Evolutionary conservation across 1,140 invertebrate genomes (phyloP).

Genomic region (Drosophila melanogaster): DNA sequence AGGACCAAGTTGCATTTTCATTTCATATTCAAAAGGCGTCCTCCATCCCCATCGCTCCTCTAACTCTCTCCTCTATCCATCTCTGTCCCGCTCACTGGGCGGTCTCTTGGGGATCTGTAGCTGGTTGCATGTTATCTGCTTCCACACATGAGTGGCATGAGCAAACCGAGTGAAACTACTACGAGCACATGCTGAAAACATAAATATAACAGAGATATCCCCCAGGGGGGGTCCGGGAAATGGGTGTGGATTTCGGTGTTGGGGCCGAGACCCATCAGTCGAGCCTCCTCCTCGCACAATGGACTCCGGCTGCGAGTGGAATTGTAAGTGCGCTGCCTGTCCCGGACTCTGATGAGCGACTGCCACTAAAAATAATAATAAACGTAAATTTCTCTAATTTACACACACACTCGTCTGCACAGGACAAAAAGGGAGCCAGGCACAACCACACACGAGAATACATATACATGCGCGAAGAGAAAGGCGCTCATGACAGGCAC

Average conservation of each 20-base stretch:
- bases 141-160: constrained; percentile 48
- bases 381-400: constrained; percentile 82
- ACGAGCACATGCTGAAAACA: constrained; percentile 53
- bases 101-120: constrained; percentile 15
- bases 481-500: constrained; percentile 15
- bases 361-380: constrained; percentile 81
- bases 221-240: constrained; percentile 19
- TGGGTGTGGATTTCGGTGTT: neutral
- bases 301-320: constrained; percentile 50
- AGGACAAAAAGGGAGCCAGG: constrained; percentile 26
- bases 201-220: constrained; percentile 66
- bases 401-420: constrained; percentile 24
- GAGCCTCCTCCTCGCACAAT: constrained; percentile 53
- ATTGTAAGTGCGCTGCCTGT: constrained; percentile 18
- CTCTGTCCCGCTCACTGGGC: constrained; percentile 7
- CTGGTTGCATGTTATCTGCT: constrained; percentile 64
- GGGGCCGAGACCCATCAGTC: constrained; percentile 3
- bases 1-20: constrained; percentile 73
- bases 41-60: neutral
- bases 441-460: constrained; percentile 16
- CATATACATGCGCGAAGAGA: constrained; percentile 8
- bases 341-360: constrained; percentile 64
- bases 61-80: neutral
- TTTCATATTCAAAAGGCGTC: constrained; percentile 75
- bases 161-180: constrained; percentile 50